Percentiles rank a stretch among this genome's conserved stretches.
Evolutionary conservation across 2,113 vertebrate genomes (phyloP).

Genomic region (Pluvianellus socialis): DNA sequence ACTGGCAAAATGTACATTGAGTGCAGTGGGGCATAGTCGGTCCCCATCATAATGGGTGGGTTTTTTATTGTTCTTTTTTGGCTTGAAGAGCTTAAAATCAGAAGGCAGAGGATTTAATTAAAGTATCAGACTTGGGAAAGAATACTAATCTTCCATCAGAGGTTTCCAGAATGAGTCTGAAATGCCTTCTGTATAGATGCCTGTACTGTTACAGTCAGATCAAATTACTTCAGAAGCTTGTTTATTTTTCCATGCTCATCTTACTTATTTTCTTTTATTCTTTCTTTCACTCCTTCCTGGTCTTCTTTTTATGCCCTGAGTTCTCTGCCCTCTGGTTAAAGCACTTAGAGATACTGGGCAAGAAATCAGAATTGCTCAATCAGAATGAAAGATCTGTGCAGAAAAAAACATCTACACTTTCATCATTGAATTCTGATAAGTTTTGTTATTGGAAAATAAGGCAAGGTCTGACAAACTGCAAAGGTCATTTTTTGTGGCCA

Average conservation of each 20-base stretch:
- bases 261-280: neutral
- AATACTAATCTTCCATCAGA: neutral
- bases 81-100: neutral
- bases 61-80: neutral
- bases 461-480: neutral
- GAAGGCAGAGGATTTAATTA: neutral
- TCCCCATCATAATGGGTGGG: neutral
- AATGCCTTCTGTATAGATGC: neutral
- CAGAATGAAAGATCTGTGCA: neutral
- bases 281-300: neutral
- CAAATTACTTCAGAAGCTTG: neutral
- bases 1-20: neutral
- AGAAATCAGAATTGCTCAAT: neutral
- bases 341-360: neutral
- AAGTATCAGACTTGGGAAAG: neutral
- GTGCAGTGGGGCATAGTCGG: neutral
- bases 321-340: neutral
- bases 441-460: neutral
- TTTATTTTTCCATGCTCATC: neutral
- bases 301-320: neutral
- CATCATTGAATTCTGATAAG: neutral
- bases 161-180: neutral
- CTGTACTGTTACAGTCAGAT: fast-evolving
- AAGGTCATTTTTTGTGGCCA: neutral
- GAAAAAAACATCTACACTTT: neutral